Evolutionary conservation across 2,113 vertebrate genomes (phyloP).

Genomic region (Sylvietta virens): DNA sequence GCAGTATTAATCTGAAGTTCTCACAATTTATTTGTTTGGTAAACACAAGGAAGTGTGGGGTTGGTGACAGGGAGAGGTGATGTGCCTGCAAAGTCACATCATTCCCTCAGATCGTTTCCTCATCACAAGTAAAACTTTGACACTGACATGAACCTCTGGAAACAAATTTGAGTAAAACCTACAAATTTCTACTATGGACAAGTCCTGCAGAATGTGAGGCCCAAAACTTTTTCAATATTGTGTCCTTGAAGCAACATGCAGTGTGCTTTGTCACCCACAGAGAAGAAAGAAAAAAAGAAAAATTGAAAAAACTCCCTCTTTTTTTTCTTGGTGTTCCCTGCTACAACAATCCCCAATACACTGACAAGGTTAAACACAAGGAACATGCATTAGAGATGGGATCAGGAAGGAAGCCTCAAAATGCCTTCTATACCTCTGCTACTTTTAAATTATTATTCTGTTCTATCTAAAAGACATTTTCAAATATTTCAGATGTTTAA

Average conservation of each 20-base stretch:
- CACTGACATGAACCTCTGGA: background rate
- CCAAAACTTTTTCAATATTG: background rate
- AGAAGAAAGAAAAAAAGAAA: background rate
- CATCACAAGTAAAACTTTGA: background rate
- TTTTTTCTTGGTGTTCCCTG: background rate
- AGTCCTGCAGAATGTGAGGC: background rate
- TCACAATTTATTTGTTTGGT: background rate
- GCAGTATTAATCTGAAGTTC: background rate
- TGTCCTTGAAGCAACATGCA: background rate
- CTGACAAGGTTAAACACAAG: accelerated
- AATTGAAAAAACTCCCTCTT: background rate
- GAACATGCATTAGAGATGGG: background rate
- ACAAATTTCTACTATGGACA: background rate
- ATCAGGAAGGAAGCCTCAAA: background rate
- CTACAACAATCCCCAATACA: background rate
- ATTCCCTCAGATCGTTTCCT: background rate
- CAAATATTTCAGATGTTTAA: background rate
- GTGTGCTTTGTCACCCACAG: background rate
- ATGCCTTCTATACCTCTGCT: background rate
- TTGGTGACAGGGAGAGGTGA: background rate
- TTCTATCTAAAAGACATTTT: background rate
- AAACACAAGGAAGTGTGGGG: background rate
- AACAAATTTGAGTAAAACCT: background rate
- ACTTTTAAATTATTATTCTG: background rate
- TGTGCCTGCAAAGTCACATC: background rate